These are phyloP conservation scores for Circaetus cinerascens DNA, from an alignment of 2,113 vertebrate genomes.

Conservation along the genomic window DNA sequence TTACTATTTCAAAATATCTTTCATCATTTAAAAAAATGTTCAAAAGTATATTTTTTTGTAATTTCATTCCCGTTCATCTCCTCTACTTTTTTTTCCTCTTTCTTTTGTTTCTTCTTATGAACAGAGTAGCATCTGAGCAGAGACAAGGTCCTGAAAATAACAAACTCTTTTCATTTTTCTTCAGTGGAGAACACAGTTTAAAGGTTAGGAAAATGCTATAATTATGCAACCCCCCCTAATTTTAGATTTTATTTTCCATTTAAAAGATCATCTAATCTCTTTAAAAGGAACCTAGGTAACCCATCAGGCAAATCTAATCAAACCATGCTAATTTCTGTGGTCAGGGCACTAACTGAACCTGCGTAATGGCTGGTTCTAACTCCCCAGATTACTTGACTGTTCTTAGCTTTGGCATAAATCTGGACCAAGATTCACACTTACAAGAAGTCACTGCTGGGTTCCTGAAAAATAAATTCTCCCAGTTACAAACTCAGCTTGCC, in stretches of 20 bases:
- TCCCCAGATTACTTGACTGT: not conserved
- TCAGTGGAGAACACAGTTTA: not conserved
- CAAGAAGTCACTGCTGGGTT: not conserved
- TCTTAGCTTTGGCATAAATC: not conserved
- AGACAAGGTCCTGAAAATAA: not conserved
- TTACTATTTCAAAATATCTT: not conserved
- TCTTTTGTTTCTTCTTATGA: not conserved
- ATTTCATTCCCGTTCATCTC: not conserved
- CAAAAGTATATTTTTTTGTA: not conserved
- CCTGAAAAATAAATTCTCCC: not conserved
- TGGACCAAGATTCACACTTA: not conserved
- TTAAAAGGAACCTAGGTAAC: not conserved
- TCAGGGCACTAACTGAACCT: accelerated
- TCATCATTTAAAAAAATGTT: not conserved
- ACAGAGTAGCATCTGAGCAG: not conserved
- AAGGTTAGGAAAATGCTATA: not conserved
- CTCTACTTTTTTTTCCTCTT: not conserved
- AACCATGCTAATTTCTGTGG: not conserved
- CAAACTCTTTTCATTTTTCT: not conserved
- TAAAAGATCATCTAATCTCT: not conserved
- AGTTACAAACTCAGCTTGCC: not conserved
- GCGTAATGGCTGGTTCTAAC: not conserved
- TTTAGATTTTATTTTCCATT: not conserved
- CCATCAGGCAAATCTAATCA: not conserved
- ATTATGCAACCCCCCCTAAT: not conserved